phyloP scores from a whole-genome alignment of 2,797 vertebrate genomes.

The Pangasius djambal region DNA sequence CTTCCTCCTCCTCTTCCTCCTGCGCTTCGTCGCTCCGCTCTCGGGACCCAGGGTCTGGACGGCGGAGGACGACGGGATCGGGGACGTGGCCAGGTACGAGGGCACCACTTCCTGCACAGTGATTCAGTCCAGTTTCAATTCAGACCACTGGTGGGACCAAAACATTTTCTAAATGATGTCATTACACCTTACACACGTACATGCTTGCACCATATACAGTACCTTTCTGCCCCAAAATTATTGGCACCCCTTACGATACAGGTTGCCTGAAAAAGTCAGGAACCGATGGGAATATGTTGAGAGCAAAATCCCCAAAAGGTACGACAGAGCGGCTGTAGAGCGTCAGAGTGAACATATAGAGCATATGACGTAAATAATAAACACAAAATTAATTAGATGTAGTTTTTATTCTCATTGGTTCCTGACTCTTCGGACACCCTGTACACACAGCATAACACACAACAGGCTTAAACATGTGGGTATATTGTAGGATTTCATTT shows the following conservation, averaged over 20 bases:
- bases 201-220: not conserved
- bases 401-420: not conserved
- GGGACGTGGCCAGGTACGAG: slow-evolving; percentile 89
- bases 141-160: not conserved
- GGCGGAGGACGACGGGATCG: slow-evolving; percentile 84
- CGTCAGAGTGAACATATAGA: not conserved
- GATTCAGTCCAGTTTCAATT: not conserved
- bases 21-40: slow-evolving; percentile 79
- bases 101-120: slow-evolving; percentile 84
- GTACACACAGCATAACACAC: no score
- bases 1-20: slow-evolving; percentile 90
- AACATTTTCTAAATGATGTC: no score
- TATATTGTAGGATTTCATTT: no score
- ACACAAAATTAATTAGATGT: not conserved
- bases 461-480: no score
- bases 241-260: not conserved
- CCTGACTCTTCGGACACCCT: no score
- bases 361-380: not conserved
- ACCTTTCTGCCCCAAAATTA: not conserved
- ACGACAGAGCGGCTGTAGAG: no score
- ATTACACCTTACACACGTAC: no score
- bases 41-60: slow-evolving; percentile 64
- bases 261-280: not conserved
- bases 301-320: no score
- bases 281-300: no score